Evolutionary conservation across 2,797 vertebrate species (phyloP).

Genomic region (Sebastes ruberrimus): DNA sequence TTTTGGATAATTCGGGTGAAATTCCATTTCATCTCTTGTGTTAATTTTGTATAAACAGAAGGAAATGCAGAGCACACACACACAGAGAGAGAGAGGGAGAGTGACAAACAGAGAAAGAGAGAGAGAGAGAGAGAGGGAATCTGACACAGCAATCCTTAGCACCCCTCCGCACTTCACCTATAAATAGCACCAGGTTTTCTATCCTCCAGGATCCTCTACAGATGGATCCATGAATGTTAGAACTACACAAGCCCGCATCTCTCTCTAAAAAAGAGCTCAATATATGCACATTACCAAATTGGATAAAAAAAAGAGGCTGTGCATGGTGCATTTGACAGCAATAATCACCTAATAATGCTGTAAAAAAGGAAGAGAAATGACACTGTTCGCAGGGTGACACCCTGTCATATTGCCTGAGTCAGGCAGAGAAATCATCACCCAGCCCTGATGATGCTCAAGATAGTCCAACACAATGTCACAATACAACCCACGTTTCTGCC

Average conservation of each 20-base stretch:
- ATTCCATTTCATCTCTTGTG: conserved; percentile 44
- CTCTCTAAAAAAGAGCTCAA: background rate
- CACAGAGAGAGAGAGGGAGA: background rate
- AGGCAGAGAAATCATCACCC: conserved; percentile 30
- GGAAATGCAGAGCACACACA: background rate
- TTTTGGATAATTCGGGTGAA: conserved; percentile 38
- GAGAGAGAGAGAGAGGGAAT: conserved; percentile 22
- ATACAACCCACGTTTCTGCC: conserved; percentile 6
- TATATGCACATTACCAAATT: background rate
- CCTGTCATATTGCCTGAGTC: conserved; percentile 38
- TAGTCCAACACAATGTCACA: conserved; percentile 16
- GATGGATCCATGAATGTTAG: conserved; percentile 27
- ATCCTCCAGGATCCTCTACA: conserved; percentile 45
- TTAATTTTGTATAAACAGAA: conserved; percentile 29
- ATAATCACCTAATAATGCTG: background rate
- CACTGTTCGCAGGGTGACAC: conserved; percentile 38
- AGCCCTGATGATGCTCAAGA: conserved; percentile 1
- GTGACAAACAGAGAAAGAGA: background rate
- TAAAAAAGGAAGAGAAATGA: background rate
- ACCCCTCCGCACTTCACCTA: conserved; percentile 72
- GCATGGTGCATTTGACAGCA: background rate
- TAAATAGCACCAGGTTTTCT: conserved; percentile 76
- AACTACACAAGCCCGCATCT: background rate
- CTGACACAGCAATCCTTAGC: conserved; percentile 79
- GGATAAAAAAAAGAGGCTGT: background rate